Evolutionary conservation across 2,113 vertebrate species (phyloP).

Genomic region (Silurus asotus): DNA sequence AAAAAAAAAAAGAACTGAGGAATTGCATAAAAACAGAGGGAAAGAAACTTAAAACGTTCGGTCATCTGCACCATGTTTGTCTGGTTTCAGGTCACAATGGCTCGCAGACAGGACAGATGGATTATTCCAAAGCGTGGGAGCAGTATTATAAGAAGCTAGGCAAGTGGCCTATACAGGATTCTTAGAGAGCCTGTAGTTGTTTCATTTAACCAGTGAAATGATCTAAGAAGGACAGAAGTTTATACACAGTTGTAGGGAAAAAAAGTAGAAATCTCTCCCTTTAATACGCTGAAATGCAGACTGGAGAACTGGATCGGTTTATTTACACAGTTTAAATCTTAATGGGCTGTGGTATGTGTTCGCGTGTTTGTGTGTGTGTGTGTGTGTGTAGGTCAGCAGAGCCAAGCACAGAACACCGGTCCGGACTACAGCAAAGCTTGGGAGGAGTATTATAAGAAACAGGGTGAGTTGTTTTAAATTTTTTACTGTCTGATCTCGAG

Average conservation of each 20-base stretch:
- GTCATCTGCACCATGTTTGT: conserved; percentile 53
- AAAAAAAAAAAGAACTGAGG: not conserved
- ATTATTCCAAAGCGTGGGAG: conserved; percentile 66
- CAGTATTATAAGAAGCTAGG: conserved; percentile 71
- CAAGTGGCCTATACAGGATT: conserved; percentile 48
- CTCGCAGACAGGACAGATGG: conserved; percentile 75
- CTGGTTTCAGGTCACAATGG: conserved; percentile 75
- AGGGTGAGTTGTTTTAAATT: conserved; percentile 71
- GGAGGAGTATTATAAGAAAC: conserved; percentile 90
- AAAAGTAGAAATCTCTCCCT: not conserved
- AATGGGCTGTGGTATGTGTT: too few species aligned
- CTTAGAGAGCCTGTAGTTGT: not conserved
- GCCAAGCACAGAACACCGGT: conserved; percentile 87
- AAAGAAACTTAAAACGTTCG: conserved; percentile 8
- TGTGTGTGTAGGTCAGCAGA: conserved; percentile 83
- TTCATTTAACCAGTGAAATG: not conserved
- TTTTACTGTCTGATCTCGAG: not conserved
- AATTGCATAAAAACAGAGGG: not conserved
- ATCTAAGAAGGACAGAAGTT: not conserved
- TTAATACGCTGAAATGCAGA: not conserved
- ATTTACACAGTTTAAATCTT: not conserved
- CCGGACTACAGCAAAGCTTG: conserved; percentile 92
- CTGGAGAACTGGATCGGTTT: not conserved
- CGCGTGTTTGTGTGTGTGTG: conserved; percentile 50
- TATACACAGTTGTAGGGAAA: not conserved